Evolutionary conservation across 2,888 invertebrate species (phyloP), one percentile per base, ranked within the genome.

Genomic region (Nasonia oneida): DNA sequence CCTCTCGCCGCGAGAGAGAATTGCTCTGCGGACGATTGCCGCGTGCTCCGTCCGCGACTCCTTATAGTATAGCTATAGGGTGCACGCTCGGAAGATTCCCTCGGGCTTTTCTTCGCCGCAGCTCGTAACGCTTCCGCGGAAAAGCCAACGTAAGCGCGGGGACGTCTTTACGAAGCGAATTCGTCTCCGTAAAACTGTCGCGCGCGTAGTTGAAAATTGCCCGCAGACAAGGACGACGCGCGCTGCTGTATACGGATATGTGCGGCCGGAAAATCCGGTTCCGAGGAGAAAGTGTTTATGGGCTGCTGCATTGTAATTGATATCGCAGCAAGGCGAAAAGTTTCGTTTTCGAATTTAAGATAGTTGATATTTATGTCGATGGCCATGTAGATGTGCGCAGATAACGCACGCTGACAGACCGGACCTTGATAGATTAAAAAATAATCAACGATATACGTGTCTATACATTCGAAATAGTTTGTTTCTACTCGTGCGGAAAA

Each of bases 171-270:
- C 92, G 92, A 90, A 88, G 89, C 88, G 90, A 90, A 92, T 91
- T 90, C 91, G 90, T 92, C 92, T 92, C 91, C 91, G 91, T 92
- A 92, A 92, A 92, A 92, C 92, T 92, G 91, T 91, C 91, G 88
- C 84, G 61, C 15, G n/a, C 5, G 39, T 23, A 42, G 42, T 64
- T 84, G 74, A 74, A 80, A 75, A 75, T 84, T 84, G 71, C 83
- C 70, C 29, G 64, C 14, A n/a, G 50, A 23, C 47, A 14, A 42
- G 18, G 61, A 12, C 12, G 64, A 14, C 18, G 5, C 18, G 15
- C n/a, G 67, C 33, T 4, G 0, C 37, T 67, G 23, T 61, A 61
- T 23, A 6, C 57, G 67, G 12, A n/a, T 57, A n/a, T 57, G 57
- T n/a, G 57, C 47, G 12, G 12, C 47, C 47, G 47, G 47, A 47